phyloP scores from a whole-genome alignment of 2,888 invertebrate genomes.

The Diaprepes abbreviatus region DNA sequence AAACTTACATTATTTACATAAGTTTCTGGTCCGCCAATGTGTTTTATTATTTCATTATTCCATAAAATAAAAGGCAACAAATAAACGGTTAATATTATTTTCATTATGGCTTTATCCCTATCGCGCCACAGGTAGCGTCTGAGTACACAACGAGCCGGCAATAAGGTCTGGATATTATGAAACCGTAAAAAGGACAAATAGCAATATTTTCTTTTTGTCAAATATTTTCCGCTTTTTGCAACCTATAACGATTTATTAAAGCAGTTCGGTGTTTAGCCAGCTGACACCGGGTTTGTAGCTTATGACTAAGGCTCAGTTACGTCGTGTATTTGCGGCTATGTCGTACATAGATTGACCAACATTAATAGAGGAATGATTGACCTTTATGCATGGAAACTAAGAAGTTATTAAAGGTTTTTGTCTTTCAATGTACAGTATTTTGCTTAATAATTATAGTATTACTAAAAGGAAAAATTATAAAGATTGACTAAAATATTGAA shows the following conservation, averaged over 20 bases:
- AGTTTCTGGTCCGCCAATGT: neutral
- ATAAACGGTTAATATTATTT: slow-evolving; percentile 17
- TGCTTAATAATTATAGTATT: no score
- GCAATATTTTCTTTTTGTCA: slow-evolving; percentile 23
- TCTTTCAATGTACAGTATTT: no score
- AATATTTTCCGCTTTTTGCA: slow-evolving; percentile 23
- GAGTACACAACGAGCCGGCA: slow-evolving; percentile 15
- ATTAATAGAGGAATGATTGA: neutral
- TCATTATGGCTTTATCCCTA: slow-evolving; percentile 20
- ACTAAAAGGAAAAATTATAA: no score
- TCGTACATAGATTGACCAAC: neutral
- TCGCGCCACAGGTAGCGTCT: slow-evolving; percentile 14
- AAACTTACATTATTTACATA: neutral
- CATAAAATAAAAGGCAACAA: slow-evolving; percentile 11
- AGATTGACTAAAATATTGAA: no score
- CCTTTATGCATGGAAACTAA: no score
- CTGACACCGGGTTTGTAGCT: slow-evolving; percentile 4
- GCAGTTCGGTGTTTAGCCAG: slow-evolving; percentile 1
- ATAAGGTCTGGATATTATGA: slow-evolving; percentile 21
- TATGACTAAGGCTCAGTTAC: neutral
- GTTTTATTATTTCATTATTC: neutral
- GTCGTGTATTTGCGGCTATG: neutral
- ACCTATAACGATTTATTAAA: slow-evolving; percentile 22
- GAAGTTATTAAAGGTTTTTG: no score
- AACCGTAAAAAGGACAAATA: slow-evolving; percentile 24